Base-by-base conservation (phyloP, 1,140 invertebrate genomes). In the Drosophila busckii region DNA sequence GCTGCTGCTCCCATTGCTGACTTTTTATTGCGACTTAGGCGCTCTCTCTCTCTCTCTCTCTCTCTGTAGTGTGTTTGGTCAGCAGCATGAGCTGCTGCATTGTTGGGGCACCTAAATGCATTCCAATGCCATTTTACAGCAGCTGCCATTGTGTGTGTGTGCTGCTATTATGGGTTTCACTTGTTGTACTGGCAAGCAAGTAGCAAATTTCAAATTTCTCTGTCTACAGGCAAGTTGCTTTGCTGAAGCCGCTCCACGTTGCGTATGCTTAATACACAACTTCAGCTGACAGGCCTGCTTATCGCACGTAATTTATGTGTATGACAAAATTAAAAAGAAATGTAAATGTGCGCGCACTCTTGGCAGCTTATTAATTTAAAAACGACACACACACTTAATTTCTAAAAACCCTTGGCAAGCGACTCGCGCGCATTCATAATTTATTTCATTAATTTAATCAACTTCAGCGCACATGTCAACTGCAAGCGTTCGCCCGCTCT, bases 391-490 rank as follows among this genome's bases (percentile, higher is more conserved):
- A 40, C 75, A 69, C 75, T 80, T 70, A 75, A 80, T 80, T 80
- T n/a, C n/a, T 80, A 58, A 80, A 78, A 80, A 69, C 37, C 48
- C 26, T 22, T 35, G 22, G 35, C 29, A 32, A 29, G 49, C 13
- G 38, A 58, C 29, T 41, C 58, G 46, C 37, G 65, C 52, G 70
- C 75, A 70, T 70, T 82, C 75, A 82, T 82, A 82, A 82, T 82
- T 82, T 82, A 82, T 82, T 82, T 83, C 75, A 82, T 82, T 82
- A 83, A 82, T 82, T 82, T 82, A 82, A 82, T 82, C 76, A 82
- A 83, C 73, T 58, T 78, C 63, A 59, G 50, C 64, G 76, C 76
- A 82, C 75, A 76, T 82, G 75, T 82, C 76, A 83, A 75, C 70
- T 82, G 65, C 76, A 78, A 58, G 49, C 52, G 55, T 40, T 48